phyloP scores from a whole-genome alignment of 2,113 vertebrate genomes.

The Pteronura brasiliensis region DNA sequence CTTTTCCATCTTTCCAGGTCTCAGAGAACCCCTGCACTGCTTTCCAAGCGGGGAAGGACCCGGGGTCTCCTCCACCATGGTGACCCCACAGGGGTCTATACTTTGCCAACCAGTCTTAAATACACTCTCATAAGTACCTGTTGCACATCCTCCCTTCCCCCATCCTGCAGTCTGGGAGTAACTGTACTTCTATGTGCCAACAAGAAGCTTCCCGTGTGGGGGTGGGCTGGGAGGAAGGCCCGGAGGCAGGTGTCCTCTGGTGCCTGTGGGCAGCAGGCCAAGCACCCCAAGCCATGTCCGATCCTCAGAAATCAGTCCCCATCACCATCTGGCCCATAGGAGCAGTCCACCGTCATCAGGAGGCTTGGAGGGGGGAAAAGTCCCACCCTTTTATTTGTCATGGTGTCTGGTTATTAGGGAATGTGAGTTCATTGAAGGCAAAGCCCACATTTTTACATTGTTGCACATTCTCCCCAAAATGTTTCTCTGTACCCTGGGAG shows the following conservation, averaged over 20 bases:
- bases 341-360: background rate
- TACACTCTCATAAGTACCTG: no score
- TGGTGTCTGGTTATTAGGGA: background rate
- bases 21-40: background rate
- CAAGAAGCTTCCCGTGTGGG: background rate
- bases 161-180: background rate
- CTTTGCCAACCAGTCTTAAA: background rate
- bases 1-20: background rate
- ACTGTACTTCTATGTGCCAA: background rate
- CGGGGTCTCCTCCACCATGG: fast-evolving
- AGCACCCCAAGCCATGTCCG: fast-evolving
- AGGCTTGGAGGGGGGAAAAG: background rate
- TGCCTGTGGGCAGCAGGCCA: background rate
- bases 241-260: background rate
- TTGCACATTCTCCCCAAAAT: background rate
- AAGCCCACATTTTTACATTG: background rate
- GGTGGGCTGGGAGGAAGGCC: background rate
- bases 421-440: background rate
- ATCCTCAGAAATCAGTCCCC: background rate
- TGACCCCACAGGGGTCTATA: background rate
- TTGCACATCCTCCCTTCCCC: background rate
- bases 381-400: background rate
- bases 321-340: background rate
- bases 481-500: background rate
- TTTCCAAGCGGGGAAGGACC: background rate